These are phyloP conservation scores for Amiota minor DNA, from an alignment of 2,888 invertebrate genomes.

Conservation along the genomic window DNA sequence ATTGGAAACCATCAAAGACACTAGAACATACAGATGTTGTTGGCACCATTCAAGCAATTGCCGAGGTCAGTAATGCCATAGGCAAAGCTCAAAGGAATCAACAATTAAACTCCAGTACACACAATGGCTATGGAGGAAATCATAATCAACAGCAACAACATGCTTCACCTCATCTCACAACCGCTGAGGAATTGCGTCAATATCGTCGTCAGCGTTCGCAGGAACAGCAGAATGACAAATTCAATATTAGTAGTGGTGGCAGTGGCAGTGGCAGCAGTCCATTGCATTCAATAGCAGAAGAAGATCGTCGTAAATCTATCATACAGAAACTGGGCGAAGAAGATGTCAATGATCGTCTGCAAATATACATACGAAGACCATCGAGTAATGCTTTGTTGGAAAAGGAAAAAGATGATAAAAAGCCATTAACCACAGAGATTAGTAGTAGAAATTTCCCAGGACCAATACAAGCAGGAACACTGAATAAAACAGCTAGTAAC, in stretches of 20 bases:
- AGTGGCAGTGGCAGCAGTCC: constrained; percentile 66
- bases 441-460: constrained; percentile 36
- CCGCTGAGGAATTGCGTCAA: constrained; percentile 77
- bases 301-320: constrained; percentile 77
- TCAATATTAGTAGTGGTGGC: no score
- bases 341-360: constrained; percentile 75
- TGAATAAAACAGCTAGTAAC: constrained; percentile 45
- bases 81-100: constrained; percentile 87
- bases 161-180: constrained; percentile 44
- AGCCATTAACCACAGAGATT: constrained; percentile 4
- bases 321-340: constrained; percentile 76
- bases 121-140: constrained; percentile 72
- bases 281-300: constrained; percentile 78
- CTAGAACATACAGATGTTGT: constrained; percentile 89
- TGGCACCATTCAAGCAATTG: constrained; percentile 88
- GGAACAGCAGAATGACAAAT: constrained; percentile 72
- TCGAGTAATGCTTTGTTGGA: constrained; percentile 58
- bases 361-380: constrained; percentile 77
- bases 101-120: constrained; percentile 75
- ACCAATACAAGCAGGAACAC: constrained; percentile 28
- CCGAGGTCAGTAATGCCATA: constrained; percentile 72
- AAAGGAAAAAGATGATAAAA: constrained; percentile 35
- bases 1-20: constrained; percentile 86
- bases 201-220: constrained; percentile 77
- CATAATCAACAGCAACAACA: constrained; percentile 75